Conservation (phyloP, 2,797 vertebrate genomes). For the Epinephelus malabaricus region DNA sequence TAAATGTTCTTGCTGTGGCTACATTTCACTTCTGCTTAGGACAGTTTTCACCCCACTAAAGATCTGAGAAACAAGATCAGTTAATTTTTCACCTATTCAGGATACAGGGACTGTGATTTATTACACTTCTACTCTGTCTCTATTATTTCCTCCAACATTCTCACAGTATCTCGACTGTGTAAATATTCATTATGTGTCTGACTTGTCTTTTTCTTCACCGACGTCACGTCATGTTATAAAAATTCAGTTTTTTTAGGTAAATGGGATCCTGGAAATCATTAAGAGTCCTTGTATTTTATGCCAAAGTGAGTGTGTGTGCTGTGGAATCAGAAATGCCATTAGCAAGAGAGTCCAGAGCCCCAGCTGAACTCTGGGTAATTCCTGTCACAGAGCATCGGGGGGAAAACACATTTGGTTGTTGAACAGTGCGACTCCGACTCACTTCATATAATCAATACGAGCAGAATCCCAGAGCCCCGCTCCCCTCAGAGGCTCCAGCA, state of each 20-base stretch:
- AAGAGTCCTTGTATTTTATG: slow-evolving; percentile 3
- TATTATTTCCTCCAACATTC: background rate
- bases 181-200: slow-evolving; percentile 3
- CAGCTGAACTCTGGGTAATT: slow-evolving; percentile 75
- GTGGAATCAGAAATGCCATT: slow-evolving; percentile 57
- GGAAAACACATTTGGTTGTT: slow-evolving; percentile 59
- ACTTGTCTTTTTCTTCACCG: background rate
- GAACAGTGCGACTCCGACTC: slow-evolving; percentile 67
- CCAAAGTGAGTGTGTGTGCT: background rate
- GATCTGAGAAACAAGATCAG: no score
- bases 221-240: background rate
- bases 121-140: no score
- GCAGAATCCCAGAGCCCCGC: slow-evolving; percentile 52
- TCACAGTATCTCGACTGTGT: background rate
- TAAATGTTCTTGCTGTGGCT: no score
- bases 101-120: no score
- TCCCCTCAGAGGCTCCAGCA: slow-evolving; percentile 57
- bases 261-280: slow-evolving; percentile 11
- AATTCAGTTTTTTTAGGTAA: background rate
- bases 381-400: slow-evolving; percentile 62
- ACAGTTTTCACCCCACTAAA: no score
- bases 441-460: slow-evolving; percentile 69
- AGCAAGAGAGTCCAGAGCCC: slow-evolving; percentile 39
- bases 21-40: no score
- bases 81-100: no score